Evolutionary conservation across 1,140 invertebrate species (phyloP), one percentile per base, ranked within the genome.

Genomic region (Gonioctena quinquepunctata): DNA sequence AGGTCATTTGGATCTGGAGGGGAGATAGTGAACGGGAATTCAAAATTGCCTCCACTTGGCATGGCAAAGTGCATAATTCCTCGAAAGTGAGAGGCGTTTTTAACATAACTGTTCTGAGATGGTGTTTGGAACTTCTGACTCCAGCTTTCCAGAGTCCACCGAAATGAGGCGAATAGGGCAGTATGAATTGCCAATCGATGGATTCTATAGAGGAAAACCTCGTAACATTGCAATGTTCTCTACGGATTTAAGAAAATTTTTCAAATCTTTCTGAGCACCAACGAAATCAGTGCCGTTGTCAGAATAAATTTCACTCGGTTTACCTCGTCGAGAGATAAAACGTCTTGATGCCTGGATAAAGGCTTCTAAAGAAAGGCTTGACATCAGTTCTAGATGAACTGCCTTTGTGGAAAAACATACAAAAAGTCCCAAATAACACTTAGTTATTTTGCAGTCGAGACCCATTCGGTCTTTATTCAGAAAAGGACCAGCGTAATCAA

Each of bases 251-350:
- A 28, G 27, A 28, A 11, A 11, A 26, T 54, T 28, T 33, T 11
- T 3, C 13, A 68, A 18, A 19, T 68, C 19, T 3, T 56, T 26
- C 49, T 13, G 65, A 27, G 63, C 79, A 72, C 80, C 81, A 5
- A 74, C 56, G 70, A 86, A 85, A 68, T 84, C 83, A 2, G 80
- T 83, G n/a, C 81, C 81, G 64, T 78, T 79, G 61, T 84, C 85
- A 16, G 71, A 80, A 54, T 77, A 79, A 13, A 84, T 71, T 50
- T 79, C 33, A 13, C 23, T 49, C 1, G 78, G 72, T 27, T 72
- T 27, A 42, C 75, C 64, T 50, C 83, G 27, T 26, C 82, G 33
- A 13, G 74, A 54, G 3, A 78, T 75, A 62, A 86, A 86, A 13
- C 82, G 71, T 18, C 72, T 27, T 11, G 84, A 73, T 11, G 78